Conservation (phyloP, 1,140 invertebrate genomes). For the Drosophila neocordata region DNA sequence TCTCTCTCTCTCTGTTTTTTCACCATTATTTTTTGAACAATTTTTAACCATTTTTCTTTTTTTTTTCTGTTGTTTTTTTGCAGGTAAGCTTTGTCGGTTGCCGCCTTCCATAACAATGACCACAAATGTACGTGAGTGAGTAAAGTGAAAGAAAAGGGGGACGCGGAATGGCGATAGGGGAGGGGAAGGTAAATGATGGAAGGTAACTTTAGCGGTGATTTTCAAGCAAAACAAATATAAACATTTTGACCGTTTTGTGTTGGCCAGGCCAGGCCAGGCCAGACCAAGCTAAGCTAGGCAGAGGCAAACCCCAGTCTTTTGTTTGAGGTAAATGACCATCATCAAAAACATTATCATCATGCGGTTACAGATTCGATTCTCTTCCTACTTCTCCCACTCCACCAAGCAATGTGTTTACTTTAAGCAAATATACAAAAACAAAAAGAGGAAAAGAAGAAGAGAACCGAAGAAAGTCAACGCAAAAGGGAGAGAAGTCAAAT, state of each 20-base stretch:
- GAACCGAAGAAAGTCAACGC: not conserved
- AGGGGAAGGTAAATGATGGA: slow-evolving; percentile 11
- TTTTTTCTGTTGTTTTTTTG: slow-evolving; percentile 35
- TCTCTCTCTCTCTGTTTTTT: not conserved
- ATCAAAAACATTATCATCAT: slow-evolving; percentile 15
- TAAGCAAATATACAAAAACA: slow-evolving; percentile 25
- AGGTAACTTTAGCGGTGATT: slow-evolving; percentile 56
- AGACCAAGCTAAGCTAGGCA: too few species aligned
- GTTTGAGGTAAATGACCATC: slow-evolving; percentile 64
- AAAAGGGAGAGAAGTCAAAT: not conserved
- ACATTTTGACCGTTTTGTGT: slow-evolving; percentile 63
- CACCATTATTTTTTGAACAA: slow-evolving; percentile 48
- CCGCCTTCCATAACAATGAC: slow-evolving; percentile 44
- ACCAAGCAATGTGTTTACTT: slow-evolving; percentile 18
- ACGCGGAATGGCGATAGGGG: not conserved
- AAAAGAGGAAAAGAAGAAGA: not conserved
- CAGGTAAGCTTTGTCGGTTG: slow-evolving; percentile 55
- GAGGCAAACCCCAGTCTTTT: too few species aligned
- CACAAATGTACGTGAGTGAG: slow-evolving; percentile 56
- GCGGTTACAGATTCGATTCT: slow-evolving; percentile 34
- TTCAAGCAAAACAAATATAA: slow-evolving; percentile 57
- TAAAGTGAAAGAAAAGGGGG: slow-evolving; percentile 29
- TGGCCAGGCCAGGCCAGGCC: not conserved
- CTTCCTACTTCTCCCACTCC: not conserved
- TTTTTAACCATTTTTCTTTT: slow-evolving; percentile 39